phyloP scores from a whole-genome alignment of 2,888 invertebrate species.

The Ennomos fuscantarius region DNA sequence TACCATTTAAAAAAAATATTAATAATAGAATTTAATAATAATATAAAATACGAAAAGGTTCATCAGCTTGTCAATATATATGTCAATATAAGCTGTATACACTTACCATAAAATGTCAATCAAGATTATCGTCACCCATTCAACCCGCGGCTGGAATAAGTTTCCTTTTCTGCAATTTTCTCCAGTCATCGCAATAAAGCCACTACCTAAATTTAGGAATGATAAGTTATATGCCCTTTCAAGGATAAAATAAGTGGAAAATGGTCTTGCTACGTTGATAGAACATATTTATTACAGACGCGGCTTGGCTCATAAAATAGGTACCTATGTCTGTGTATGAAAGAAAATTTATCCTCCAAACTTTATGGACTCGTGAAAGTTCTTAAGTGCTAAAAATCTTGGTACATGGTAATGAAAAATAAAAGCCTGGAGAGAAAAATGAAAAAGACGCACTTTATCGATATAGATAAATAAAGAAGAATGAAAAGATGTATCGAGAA shows the following conservation, averaged over 20 bases:
- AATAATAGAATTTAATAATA: too few species aligned
- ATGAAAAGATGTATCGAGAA: too few species aligned
- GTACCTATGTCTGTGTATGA: conserved; percentile 32
- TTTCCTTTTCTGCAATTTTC: not conserved
- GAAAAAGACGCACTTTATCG: not conserved
- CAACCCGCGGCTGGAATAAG: too few species aligned
- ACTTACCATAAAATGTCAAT: not conserved
- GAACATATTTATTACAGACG: conserved; percentile 30
- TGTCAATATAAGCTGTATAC: too few species aligned
- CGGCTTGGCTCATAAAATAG: conserved; percentile 30
- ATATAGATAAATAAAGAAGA: too few species aligned
- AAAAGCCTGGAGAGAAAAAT: not conserved
- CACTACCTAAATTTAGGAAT: too few species aligned
- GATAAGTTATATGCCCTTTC: not conserved
- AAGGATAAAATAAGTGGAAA: conserved; percentile 6
- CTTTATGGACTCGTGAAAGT: conserved; percentile 41
- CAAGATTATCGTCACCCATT: conserved; percentile 3
- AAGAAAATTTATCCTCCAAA: conserved; percentile 36
- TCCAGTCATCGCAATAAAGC: too few species aligned
- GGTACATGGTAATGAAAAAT: conserved; percentile 12
- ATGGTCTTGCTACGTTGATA: conserved; percentile 28
- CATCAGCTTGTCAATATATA: too few species aligned
- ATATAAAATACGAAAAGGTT: too few species aligned
- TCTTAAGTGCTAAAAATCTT: conserved; percentile 31
- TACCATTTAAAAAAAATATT: too few species aligned